Evolutionary conservation across 2,113 vertebrate species (phyloP).

Genomic region (Ammodytes dubius): DNA sequence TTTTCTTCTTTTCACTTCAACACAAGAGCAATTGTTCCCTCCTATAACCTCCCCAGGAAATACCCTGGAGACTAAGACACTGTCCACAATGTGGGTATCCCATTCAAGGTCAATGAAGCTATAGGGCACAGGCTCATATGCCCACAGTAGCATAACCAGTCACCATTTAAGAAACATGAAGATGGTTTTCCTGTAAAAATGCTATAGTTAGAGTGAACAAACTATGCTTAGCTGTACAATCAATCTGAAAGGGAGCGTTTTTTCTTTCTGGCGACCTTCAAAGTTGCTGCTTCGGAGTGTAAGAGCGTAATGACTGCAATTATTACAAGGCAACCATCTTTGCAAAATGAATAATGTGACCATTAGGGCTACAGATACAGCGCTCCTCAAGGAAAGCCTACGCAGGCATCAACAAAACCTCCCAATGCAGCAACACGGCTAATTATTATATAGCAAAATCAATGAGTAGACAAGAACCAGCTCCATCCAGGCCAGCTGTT

Average conservation of each 20-base stretch:
- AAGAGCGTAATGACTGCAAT: slow-evolving; percentile 71
- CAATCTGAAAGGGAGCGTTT: background rate
- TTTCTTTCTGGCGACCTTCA: slow-evolving; percentile 65
- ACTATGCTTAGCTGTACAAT: background rate
- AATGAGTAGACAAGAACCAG: slow-evolving; percentile 41
- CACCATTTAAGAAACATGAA: background rate
- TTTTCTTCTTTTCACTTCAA: slow-evolving; percentile 26
- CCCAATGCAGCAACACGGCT: slow-evolving; percentile 50
- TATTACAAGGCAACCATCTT: slow-evolving; percentile 59
- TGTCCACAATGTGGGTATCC: slow-evolving; percentile 14
- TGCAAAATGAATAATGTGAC: slow-evolving; percentile 65
- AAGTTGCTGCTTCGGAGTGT: slow-evolving; percentile 49
- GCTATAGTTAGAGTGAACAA: background rate
- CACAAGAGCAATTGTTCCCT: slow-evolving; percentile 26
- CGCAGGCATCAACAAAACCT: slow-evolving; percentile 52
- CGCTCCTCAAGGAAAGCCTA: slow-evolving; percentile 37
- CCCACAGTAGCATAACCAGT: background rate
- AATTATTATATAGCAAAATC: slow-evolving; percentile 75
- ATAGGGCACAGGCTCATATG: background rate
- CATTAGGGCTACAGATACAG: slow-evolving; percentile 51
- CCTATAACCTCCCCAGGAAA: slow-evolving; percentile 3
- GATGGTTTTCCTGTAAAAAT: background rate
- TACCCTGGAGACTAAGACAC: slow-evolving; percentile 14
- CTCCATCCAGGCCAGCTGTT: slow-evolving; percentile 39
- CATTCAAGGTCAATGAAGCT: slow-evolving; percentile 35